phyloP scores from a whole-genome alignment of 2,113 vertebrate genomes.

The Forbesichthys agassizii region DNA sequence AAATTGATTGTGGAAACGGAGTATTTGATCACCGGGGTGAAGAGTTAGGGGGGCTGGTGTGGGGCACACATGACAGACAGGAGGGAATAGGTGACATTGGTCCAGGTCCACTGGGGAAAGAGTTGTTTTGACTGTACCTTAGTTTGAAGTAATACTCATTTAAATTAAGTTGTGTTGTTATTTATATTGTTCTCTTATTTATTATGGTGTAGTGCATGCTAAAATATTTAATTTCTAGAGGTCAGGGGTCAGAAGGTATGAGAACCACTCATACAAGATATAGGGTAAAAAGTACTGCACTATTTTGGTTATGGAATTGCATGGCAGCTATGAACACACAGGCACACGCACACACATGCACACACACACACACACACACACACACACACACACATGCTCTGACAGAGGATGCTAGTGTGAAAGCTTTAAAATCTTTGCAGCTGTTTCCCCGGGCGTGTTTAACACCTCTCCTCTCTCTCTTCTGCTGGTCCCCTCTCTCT shows the following conservation, averaged over 20 bases:
- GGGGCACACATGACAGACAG: slow-evolving; percentile 18
- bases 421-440: neutral
- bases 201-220: no score
- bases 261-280: neutral
- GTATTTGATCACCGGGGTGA: slow-evolving; percentile 21
- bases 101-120: slow-evolving; percentile 49
- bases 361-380: slow-evolving; percentile 1
- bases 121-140: neutral
- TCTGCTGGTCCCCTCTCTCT: slow-evolving; percentile 57
- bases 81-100: slow-evolving; percentile 42
- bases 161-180: no score
- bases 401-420: neutral
- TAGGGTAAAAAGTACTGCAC: neutral
- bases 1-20: slow-evolving; percentile 44
- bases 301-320: neutral
- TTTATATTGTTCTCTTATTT: no score
- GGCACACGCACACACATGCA: neutral
- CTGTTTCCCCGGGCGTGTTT: neutral
- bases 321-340: neutral
- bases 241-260: no score
- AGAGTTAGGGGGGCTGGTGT: slow-evolving; percentile 20
- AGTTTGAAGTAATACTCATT: no score
- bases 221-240: no score
- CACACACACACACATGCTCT: neutral
- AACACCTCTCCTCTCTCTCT: no score